phyloP scores from a whole-genome alignment of 2,113 vertebrate genomes.

The Mus spicilegus region DNA sequence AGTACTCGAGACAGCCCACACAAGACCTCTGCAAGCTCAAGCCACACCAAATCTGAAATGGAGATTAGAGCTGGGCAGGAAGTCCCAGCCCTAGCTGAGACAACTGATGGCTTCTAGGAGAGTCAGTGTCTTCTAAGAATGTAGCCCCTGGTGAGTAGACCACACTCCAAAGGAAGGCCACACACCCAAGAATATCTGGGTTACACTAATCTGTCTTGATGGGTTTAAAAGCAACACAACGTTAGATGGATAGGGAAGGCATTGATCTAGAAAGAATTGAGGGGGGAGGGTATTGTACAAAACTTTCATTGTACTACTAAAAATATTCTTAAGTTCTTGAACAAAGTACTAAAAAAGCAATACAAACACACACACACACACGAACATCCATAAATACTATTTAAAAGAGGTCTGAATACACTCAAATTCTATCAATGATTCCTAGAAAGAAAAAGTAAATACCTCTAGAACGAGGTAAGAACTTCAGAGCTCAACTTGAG shows the following conservation, averaged over 20 bases:
- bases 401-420: not conserved
- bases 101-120: not conserved
- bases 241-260: not conserved
- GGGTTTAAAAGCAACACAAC: not conserved
- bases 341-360: constrained; percentile 30
- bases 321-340: constrained; percentile 19
- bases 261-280: not conserved
- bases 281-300: not conserved
- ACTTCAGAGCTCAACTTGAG: not conserved
- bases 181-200: not conserved
- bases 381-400: not conserved
- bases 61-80: not conserved
- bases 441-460: not conserved
- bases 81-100: not conserved
- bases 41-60: not conserved
- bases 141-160: not conserved
- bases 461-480: not conserved
- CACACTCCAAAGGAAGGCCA: not conserved
- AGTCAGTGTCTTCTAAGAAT: not conserved
- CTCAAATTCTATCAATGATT: not conserved
- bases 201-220: not conserved
- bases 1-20: not conserved
- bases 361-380: not conserved
- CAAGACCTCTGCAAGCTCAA: not conserved
- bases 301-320: not conserved